A percentile compares a stretch with the other conserved stretches of the same genome.
phyloP scores from a whole-genome alignment of 2,888 invertebrate species.

The Calameuta idolon region DNA sequence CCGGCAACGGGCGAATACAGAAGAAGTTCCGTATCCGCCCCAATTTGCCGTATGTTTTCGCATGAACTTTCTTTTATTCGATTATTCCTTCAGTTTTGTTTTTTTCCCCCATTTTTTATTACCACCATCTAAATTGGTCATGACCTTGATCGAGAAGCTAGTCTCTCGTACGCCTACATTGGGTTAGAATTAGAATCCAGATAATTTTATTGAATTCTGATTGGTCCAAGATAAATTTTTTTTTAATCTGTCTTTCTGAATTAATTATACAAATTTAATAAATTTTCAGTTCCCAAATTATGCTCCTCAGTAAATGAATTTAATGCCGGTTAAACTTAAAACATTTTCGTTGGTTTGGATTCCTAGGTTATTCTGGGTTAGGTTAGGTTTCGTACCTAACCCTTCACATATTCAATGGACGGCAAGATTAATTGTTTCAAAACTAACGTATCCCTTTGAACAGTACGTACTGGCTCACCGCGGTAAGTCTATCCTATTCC shows the following conservation, averaged over 20 bases:
- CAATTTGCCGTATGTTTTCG: not conserved
- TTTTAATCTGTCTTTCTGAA: not conserved
- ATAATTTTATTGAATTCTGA: not conserved
- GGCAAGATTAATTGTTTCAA: not conserved
- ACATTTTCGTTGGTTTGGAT: not conserved
- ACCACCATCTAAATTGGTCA: not conserved
- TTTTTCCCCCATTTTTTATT: not conserved
- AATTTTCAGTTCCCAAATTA: not conserved
- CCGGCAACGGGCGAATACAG: not conserved
- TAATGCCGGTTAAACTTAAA: not conserved
- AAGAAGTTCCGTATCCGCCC: not conserved
- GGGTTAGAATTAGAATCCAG: not conserved
- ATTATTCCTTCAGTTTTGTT: not conserved
- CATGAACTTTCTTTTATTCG: not conserved
- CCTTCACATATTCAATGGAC: not conserved
- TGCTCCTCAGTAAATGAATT: not conserved
- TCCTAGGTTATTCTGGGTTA: not conserved
- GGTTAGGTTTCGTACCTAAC: not conserved
- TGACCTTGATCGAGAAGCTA: not conserved
- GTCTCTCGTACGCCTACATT: not conserved
- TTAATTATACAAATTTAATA: not conserved
- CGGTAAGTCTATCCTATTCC: not conserved
- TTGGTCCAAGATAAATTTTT: not conserved
- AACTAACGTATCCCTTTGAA: not conserved
- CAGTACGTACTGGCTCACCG: not conserved